Conservation (phyloP, 1,140 invertebrate genomes). For the Chelonus insularis region DNA sequence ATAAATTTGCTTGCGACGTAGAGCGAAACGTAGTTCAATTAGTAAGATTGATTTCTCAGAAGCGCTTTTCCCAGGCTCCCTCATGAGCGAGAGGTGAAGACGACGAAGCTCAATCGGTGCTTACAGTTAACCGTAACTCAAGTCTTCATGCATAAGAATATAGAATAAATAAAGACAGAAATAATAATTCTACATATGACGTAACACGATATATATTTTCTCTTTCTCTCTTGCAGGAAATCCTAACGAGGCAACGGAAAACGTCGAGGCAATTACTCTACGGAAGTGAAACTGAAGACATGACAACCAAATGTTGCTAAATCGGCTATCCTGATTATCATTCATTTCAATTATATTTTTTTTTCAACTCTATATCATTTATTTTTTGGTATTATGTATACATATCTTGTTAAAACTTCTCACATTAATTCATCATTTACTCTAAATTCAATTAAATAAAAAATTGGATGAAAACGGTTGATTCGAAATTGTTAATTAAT, state of each 20-base stretch:
- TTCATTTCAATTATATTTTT: constrained; percentile 3
- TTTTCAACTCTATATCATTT: no score
- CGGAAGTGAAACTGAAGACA: constrained; percentile 27
- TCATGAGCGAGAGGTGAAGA: background rate
- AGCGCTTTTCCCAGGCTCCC: background rate
- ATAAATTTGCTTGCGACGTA: no score
- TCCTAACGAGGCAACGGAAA: constrained; percentile 25
- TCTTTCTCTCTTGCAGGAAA: constrained; percentile 22
- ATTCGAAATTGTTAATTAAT: no score
- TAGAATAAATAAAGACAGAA: background rate
- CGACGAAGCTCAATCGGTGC: background rate
- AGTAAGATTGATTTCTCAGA: constrained; percentile 15
- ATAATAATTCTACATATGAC: constrained; percentile 8
- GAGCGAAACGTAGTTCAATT: constrained; percentile 14
- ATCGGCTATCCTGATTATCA: no score
- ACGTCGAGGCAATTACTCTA: constrained; percentile 13
- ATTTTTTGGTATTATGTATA: no score
- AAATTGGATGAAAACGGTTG: no score
- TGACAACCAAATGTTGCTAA: no score
- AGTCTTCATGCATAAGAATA: no score
- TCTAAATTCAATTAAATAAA: no score
- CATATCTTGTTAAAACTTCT: no score
- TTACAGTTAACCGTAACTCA: background rate
- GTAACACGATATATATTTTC: constrained; percentile 7
- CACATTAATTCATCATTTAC: no score